These are phyloP conservation scores for Pseudochaenichthys georgianus DNA, from an alignment of 2,797 vertebrate genomes.

Conservation along the genomic window DNA sequence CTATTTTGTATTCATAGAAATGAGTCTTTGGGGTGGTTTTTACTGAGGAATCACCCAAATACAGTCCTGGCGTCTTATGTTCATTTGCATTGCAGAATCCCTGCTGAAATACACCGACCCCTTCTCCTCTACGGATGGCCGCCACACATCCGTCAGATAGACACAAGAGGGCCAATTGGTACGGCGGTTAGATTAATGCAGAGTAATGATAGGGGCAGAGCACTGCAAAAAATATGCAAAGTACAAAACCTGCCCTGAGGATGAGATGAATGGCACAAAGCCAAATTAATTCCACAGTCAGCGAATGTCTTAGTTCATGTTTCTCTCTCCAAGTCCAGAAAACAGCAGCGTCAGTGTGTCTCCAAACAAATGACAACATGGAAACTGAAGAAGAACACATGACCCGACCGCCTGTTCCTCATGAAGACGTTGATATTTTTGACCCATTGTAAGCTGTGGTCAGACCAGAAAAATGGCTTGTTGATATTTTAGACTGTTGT, in stretches of 20 bases:
- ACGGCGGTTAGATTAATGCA: slow-evolving; percentile 50
- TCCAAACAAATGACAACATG: slow-evolving; percentile 21
- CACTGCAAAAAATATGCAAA: slow-evolving; percentile 38
- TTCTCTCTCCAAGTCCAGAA: slow-evolving; percentile 15
- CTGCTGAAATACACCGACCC: slow-evolving; percentile 3
- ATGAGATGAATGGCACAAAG: slow-evolving; percentile 20
- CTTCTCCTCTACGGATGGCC: slow-evolving; percentile 11
- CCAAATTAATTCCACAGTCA: slow-evolving; percentile 12
- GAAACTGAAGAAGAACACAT: slow-evolving; percentile 33
- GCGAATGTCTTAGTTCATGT: slow-evolving; percentile 11
- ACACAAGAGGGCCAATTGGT: slow-evolving; percentile 28
- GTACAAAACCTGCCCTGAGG: slow-evolving; percentile 24
- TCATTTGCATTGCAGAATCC: slow-evolving; percentile 65
- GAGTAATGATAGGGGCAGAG: slow-evolving; percentile 47
- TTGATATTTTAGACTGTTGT: slow-evolving; percentile 12
- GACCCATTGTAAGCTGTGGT: not conserved
- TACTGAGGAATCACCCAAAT: slow-evolving; percentile 34
- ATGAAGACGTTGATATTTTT: not conserved
- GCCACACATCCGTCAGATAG: slow-evolving; percentile 15
- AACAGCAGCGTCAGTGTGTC: slow-evolving; percentile 38
- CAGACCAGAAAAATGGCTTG: not conserved
- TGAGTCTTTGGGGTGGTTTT: slow-evolving; percentile 36
- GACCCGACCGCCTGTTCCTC: not conserved
- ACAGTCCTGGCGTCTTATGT: slow-evolving; percentile 23
- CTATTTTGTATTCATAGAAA: slow-evolving; percentile 51